A percentile compares a stretch with the other conserved stretches of the same genome.
These are phyloP conservation scores for Sceloporus tristichus DNA, from an alignment of 2,113 vertebrate species.

Conservation along the genomic window DNA sequence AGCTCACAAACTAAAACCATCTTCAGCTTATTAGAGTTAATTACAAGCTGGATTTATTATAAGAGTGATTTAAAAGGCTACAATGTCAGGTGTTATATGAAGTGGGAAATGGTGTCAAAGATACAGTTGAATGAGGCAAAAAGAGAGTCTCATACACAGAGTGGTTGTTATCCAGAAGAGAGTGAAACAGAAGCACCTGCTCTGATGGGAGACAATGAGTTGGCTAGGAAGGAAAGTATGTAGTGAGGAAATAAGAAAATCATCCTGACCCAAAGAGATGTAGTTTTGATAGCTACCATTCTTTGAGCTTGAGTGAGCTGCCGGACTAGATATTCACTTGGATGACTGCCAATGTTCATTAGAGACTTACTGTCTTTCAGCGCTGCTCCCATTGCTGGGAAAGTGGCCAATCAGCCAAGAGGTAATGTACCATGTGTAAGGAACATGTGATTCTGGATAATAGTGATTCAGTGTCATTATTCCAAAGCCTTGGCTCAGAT, in stretches of 20 bases:
- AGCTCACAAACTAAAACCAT: constrained; percentile 8
- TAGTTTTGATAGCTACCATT: background rate
- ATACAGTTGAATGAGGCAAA: constrained; percentile 20
- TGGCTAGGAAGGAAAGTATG: background rate
- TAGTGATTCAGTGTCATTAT: background rate
- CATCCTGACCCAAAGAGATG: constrained; percentile 23
- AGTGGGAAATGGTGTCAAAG: constrained; percentile 69
- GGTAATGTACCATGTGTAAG: background rate
- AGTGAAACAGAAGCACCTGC: background rate
- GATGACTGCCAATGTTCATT: background rate
- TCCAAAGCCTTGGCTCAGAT: background rate
- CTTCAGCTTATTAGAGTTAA: constrained; percentile 24
- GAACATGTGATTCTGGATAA: background rate
- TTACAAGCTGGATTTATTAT: constrained; percentile 45
- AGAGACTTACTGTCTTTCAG: background rate
- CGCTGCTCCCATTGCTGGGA: background rate
- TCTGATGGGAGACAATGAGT: constrained; percentile 24
- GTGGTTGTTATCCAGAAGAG: constrained; percentile 51
- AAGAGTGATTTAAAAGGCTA: constrained; percentile 47
- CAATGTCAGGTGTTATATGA: constrained; percentile 56
- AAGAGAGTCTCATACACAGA: constrained; percentile 21
- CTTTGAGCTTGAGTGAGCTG: constrained; percentile 11
- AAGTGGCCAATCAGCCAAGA: background rate
- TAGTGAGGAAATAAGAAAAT: constrained; percentile 9
- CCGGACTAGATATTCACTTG: background rate